These are phyloP conservation scores for Heterochromis multidens DNA, from an alignment of 2,113 vertebrate species.

Conservation along the genomic window DNA sequence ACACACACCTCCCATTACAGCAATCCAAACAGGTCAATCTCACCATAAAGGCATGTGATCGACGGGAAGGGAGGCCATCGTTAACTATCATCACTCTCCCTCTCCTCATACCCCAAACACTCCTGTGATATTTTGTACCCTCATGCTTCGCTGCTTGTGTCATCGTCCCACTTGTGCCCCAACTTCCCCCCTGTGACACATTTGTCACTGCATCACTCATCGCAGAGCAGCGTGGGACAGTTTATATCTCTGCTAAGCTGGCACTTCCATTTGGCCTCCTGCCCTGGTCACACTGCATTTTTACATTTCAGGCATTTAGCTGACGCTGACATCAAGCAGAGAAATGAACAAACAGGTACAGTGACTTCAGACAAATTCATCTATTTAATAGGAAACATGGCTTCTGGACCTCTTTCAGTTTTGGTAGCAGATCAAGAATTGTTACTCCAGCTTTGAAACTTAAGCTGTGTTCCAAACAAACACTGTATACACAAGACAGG, in stretches of 20 bases:
- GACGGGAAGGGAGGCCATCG: neutral
- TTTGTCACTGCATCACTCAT: conserved; percentile 70
- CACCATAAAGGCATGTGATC: conserved; percentile 5
- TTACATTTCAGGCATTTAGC: conserved; percentile 11
- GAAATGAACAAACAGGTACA: conserved; percentile 7
- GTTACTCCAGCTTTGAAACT: neutral
- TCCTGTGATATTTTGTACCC: conserved; percentile 54
- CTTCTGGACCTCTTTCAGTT: neutral
- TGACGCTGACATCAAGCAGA: neutral
- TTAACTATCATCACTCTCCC: neutral
- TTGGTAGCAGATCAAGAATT: neutral
- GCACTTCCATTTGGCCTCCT: conserved; percentile 39
- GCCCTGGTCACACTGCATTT: conserved; percentile 17
- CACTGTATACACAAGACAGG: neutral
- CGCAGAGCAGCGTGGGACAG: conserved; percentile 32
- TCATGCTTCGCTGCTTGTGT: conserved; percentile 63
- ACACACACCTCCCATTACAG: conserved; percentile 11
- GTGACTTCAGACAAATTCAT: neutral
- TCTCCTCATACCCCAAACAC: conserved; percentile 2
- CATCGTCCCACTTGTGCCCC: conserved; percentile 42
- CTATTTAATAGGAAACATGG: neutral
- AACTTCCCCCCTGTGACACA: conserved; percentile 6
- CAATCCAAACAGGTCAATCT: conserved; percentile 32
- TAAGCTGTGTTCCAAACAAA: neutral
- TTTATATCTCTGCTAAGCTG: conserved; percentile 61